Conservation (phyloP, 1,140 invertebrate genomes). For the Ruditapes philippinarum region DNA sequence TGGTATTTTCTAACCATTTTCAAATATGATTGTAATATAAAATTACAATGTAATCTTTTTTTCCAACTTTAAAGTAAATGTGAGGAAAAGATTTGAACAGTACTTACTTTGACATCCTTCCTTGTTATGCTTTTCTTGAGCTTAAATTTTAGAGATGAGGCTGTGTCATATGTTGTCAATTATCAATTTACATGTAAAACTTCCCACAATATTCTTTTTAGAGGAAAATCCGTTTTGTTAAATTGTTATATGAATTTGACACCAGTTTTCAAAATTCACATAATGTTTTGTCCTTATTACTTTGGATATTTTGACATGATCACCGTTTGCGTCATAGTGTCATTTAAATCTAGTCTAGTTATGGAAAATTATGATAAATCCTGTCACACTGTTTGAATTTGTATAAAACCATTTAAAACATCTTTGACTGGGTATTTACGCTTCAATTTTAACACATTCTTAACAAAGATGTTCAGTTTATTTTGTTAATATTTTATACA, state of each 20-base stretch:
- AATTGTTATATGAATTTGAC: neutral
- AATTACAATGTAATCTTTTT: too few species aligned
- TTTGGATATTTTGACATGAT: too few species aligned
- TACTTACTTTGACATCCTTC: neutral
- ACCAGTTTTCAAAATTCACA: neutral
- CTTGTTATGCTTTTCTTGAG: too few species aligned
- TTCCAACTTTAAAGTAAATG: too few species aligned
- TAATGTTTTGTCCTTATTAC: too few species aligned
- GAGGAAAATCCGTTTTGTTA: neutral
- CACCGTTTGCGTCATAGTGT: neutral
- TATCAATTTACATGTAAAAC: neutral
- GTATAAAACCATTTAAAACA: neutral
- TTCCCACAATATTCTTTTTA: neutral
- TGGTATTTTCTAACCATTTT: too few species aligned
- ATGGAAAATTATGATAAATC: neutral
- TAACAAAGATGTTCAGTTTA: neutral
- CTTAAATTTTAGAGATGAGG: too few species aligned
- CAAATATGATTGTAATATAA: too few species aligned
- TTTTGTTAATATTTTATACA: neutral
- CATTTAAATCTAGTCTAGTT: neutral
- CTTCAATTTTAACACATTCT: neutral
- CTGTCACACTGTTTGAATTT: conserved; percentile 10
- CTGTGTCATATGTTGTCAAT: neutral
- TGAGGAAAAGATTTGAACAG: too few species aligned
- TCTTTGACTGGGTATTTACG: neutral